Evolutionary conservation across 2,797 vertebrate species (phyloP).

Genomic region (Cuculus canorus): DNA sequence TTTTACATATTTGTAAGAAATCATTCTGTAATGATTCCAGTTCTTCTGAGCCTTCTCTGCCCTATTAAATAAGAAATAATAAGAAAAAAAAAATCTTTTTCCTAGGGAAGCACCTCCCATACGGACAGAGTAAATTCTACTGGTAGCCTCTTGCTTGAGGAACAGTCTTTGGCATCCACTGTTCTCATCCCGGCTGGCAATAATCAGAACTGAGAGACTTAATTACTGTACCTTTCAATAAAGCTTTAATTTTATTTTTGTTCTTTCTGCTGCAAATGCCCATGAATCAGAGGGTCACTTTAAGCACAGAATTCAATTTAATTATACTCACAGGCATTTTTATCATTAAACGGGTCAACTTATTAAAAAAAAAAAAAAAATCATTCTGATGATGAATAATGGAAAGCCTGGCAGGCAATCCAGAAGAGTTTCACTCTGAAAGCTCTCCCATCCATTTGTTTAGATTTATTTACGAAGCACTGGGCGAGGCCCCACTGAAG

Average conservation of each 20-base stretch:
- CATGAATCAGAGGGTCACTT: slow-evolving; percentile 71
- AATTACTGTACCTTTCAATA: slow-evolving; percentile 73
- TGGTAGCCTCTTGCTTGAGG: background rate
- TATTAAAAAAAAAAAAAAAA: slow-evolving; percentile 18
- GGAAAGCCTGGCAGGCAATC: slow-evolving; percentile 55
- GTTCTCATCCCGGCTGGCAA: slow-evolving; percentile 47
- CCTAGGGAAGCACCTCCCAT: background rate
- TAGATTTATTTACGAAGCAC: slow-evolving; percentile 38
- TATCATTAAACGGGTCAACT: slow-evolving; percentile 63
- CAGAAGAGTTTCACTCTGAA: slow-evolving; percentile 3
- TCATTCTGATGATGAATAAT: slow-evolving; percentile 51
- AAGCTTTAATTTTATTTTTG: slow-evolving; percentile 71
- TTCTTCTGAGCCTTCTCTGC: background rate
- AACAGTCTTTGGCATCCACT: background rate
- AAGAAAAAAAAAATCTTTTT: background rate
- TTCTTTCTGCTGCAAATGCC: slow-evolving; percentile 63
- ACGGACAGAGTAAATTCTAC: background rate
- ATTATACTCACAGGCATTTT: slow-evolving; percentile 64
- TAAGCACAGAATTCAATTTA: slow-evolving; percentile 68
- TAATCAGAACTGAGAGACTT: slow-evolving; percentile 71
- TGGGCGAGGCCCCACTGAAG: background rate
- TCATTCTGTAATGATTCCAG: background rate
- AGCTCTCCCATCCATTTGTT: slow-evolving; percentile 45
- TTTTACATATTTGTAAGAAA: background rate
- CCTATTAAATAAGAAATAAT: background rate